Base-by-base conservation (phyloP, 92 coral and sea anemone genomes). In the Phenganax marumi region DNA sequence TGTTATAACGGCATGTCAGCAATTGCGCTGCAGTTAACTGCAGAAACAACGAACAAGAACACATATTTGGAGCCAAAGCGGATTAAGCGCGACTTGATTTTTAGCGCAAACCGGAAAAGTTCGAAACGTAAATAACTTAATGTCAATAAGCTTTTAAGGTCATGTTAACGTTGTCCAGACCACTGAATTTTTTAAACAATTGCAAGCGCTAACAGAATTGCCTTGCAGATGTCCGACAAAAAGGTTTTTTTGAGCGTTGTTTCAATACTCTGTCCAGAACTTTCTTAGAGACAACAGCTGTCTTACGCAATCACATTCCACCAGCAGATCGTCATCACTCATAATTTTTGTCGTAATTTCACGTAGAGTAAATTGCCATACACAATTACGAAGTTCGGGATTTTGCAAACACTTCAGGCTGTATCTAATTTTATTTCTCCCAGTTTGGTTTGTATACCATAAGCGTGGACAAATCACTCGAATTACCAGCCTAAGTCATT, bases 121-220 rank as follows among this genome's bases (percentile, higher is more conserved):
- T 33, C 43, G 63, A 21, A 56, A 56, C 63, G 7, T 21, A 14
- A 14, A 56, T 56, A 56, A 56, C 17, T 56, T 21, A 21, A 56
- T 14, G 63, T 68, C 73, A 68, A 21, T 33, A 33, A 5, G 43
- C 3, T 33, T 33, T 33, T 33, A 33, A 33, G 43, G 43, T 33
- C 43, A 33, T 33, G 43, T 33, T 33, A 5, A 33, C 43, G 43
- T 1, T 33, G 43, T 33, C 2, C 43, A 33, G 43, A 33, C 5
- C 43, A 33, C 43, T 33, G 43, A 33, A 33, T 33, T 33, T 33
- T 33, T 33, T 33, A 33, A 33, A 21, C 73, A 24, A 50, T 8
- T 21, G 73, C 26, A 24, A 21, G 73, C 73, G 73, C 47, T 68
- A 68, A 68, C 73, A 68, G 73, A 68, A 24, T 68, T 16, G 17